Evolutionary conservation across 2,888 invertebrate genomes (phyloP).

Genomic region (Lasioglossum vierecki): DNA sequence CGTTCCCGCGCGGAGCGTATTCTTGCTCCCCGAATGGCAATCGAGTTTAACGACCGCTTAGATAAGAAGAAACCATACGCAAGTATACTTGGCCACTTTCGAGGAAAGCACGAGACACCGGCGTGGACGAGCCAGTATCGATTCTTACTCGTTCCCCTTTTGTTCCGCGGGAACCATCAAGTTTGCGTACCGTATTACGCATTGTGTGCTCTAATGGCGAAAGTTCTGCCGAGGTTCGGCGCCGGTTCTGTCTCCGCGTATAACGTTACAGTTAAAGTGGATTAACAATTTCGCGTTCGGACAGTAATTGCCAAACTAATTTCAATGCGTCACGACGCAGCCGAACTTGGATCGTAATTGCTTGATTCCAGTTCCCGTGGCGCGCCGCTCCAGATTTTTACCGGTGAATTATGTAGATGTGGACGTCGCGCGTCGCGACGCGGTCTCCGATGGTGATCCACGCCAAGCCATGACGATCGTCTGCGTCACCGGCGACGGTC

Average conservation of each 20-base stretch:
- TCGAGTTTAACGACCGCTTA: slow-evolving; percentile 42
- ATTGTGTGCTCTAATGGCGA: slow-evolving; percentile 25
- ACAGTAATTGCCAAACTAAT: slow-evolving; percentile 39
- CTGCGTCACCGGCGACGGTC: background rate
- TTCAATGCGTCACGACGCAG: slow-evolving; percentile 26
- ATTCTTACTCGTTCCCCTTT: slow-evolving; percentile 3
- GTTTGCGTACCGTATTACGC: slow-evolving; percentile 30
- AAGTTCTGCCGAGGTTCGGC: slow-evolving; percentile 33
- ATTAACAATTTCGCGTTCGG: slow-evolving; percentile 42
- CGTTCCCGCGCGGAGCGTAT: background rate
- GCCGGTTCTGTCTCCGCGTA: slow-evolving; percentile 17
- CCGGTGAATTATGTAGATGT: background rate
- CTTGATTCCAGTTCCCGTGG: slow-evolving; percentile 2
- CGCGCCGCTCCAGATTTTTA: background rate
- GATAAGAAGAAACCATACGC: slow-evolving; percentile 40
- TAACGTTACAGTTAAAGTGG: slow-evolving; percentile 32
- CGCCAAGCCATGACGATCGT: background rate
- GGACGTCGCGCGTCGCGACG: background rate
- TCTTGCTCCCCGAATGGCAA: slow-evolving; percentile 47
- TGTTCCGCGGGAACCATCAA: slow-evolving; percentile 7
- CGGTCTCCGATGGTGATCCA: background rate
- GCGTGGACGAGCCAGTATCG: background rate
- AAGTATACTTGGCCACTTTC: background rate
- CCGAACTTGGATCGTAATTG: slow-evolving; percentile 30
- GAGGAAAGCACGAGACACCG: background rate